Evolutionary conservation across 2,113 vertebrate species (phyloP).

Genomic region (Formicarius rufipectus): DNA sequence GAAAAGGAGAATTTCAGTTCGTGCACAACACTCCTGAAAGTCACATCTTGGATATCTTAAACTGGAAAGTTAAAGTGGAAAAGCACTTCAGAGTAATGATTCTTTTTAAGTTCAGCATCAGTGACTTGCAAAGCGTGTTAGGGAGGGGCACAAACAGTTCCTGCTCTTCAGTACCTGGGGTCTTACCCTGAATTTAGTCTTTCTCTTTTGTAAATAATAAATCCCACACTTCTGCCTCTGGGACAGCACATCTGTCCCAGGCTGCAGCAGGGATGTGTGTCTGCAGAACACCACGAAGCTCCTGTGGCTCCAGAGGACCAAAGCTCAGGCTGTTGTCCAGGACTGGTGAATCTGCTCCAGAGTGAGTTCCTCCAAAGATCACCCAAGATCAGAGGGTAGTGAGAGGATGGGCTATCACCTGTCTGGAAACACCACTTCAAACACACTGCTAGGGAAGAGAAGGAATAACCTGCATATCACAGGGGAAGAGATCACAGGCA

Average conservation of each 20-base stretch:
- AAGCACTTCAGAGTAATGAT: background rate
- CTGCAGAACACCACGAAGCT: background rate
- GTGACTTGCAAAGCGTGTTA: background rate
- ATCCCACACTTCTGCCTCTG: background rate
- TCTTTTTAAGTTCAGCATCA: background rate
- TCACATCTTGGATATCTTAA: background rate
- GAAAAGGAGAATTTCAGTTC: background rate
- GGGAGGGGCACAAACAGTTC: background rate
- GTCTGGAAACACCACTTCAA: background rate
- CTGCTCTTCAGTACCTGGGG: background rate
- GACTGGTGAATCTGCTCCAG: background rate
- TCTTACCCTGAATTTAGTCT: background rate
- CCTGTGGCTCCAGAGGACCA: background rate
- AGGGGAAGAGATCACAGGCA: background rate
- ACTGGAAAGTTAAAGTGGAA: background rate
- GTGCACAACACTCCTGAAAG: background rate
- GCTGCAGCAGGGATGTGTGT: background rate
- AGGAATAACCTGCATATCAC: background rate
- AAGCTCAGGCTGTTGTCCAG: background rate
- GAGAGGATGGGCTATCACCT: background rate
- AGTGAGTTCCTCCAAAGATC: background rate
- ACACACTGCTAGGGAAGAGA: background rate
- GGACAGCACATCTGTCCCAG: background rate
- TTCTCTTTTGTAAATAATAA: background rate
- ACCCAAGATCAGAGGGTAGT: background rate